These are phyloP conservation scores for Vulpes vulpes DNA, from an alignment of 2,113 vertebrate species.

Conservation along the genomic window DNA sequence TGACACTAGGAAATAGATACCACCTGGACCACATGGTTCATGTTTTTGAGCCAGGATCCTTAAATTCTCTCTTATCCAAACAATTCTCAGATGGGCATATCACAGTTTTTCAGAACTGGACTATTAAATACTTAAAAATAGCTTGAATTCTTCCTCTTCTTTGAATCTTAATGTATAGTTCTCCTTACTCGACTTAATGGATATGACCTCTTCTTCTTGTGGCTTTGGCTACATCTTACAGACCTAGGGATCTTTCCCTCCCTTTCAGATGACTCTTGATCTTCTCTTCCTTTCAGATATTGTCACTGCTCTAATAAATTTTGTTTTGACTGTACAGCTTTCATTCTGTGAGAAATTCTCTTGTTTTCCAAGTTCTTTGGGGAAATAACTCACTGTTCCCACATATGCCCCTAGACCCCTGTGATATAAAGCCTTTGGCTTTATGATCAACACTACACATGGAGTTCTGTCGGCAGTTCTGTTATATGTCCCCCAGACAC, in stretches of 20 bases:
- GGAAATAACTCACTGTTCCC: neutral
- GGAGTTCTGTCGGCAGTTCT: neutral
- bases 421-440: neutral
- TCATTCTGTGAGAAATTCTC: constrained; percentile 51
- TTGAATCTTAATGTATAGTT: too few species aligned
- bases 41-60: neutral
- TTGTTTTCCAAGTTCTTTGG: neutral
- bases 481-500: neutral
- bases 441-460: neutral
- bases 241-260: neutral
- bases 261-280: neutral
- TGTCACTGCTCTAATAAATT: constrained; percentile 13
- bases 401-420: neutral
- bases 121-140: too few species aligned
- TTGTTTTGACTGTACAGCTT: constrained; percentile 37
- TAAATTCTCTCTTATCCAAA: neutral
- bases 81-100: neutral
- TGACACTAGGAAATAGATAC: neutral
- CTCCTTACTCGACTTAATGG: neutral
- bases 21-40: neutral
- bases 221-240: neutral
- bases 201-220: neutral
- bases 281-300: constrained; percentile 13
- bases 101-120: neutral
- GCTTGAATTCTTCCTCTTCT: too few species aligned